Percentiles rank a stretch among this genome's conserved stretches.
phyloP scores from a whole-genome alignment of 2,888 invertebrate species.

The Tyria jacobaeae region DNA sequence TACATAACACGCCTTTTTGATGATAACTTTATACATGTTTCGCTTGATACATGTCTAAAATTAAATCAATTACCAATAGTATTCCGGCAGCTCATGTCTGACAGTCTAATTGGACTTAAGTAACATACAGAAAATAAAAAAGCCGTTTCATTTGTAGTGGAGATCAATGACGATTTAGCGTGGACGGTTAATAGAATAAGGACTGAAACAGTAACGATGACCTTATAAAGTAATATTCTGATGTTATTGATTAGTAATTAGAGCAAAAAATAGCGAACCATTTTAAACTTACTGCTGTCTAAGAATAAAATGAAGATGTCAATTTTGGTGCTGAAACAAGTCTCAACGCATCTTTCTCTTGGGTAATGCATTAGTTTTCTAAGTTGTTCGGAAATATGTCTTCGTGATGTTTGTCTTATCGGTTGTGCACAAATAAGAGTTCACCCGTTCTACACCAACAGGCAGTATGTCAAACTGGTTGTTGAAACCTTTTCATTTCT shows the following conservation, averaged over 20 bases:
- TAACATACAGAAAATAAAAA: conserved; percentile 2
- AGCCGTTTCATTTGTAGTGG: conserved; percentile 7
- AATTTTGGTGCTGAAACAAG: no score
- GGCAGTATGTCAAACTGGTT: no score
- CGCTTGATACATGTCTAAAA: conserved; percentile 8
- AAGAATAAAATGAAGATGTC: no score
- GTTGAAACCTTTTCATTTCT: no score
- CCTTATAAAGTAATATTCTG: neutral
- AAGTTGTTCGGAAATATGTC: no score
- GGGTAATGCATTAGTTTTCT: no score
- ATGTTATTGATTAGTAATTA: neutral
- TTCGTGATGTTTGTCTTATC: no score
- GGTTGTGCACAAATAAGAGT: no score
- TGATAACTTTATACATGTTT: conserved; percentile 10
- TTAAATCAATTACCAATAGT: neutral
- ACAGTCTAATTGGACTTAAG: conserved; percentile 3
- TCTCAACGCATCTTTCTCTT: no score
- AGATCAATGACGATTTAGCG: neutral
- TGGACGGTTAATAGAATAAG: neutral
- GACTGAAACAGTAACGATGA: neutral
- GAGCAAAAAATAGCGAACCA: no score
- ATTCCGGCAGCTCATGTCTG: neutral
- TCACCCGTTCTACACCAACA: no score
- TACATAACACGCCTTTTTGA: neutral
- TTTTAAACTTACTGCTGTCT: no score